Conservation (phyloP, 2,888 invertebrate genomes). For the Scotopteryx bipunctaria region DNA sequence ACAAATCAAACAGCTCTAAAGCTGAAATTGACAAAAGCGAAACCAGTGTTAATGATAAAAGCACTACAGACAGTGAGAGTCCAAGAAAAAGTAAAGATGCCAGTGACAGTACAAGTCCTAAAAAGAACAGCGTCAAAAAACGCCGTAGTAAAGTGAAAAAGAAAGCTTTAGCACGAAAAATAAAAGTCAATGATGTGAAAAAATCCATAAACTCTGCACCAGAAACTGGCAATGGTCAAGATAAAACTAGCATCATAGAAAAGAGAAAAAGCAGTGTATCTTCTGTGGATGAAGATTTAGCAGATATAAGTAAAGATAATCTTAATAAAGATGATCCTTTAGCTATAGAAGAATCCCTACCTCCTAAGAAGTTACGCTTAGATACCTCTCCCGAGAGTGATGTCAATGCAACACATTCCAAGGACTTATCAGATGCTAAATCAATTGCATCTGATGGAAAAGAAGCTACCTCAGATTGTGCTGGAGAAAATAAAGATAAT, state of each 20-base stretch:
- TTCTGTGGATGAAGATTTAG: slow-evolving; percentile 63
- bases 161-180: slow-evolving; percentile 56
- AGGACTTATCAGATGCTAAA: slow-evolving; percentile 66
- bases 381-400: slow-evolving; percentile 69
- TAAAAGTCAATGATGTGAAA: slow-evolving; percentile 57
- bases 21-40: slow-evolving; percentile 61
- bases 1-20: slow-evolving; percentile 62
- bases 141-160: slow-evolving; percentile 67
- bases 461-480: slow-evolving; percentile 14
- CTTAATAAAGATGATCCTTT: slow-evolving; percentile 54
- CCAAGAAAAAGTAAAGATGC: slow-evolving; percentile 53
- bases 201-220: slow-evolving; percentile 57
- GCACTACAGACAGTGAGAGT: slow-evolving; percentile 58
- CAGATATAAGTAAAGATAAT: slow-evolving; percentile 59
- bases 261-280: slow-evolving; percentile 76
- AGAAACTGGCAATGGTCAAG: slow-evolving; percentile 64
- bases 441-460: slow-evolving; percentile 54
- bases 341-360: slow-evolving; percentile 66
- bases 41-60: slow-evolving; percentile 62
- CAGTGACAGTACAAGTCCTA: slow-evolving; percentile 58
- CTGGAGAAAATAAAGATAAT: slow-evolving; percentile 55
- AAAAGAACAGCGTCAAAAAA: slow-evolving; percentile 65
- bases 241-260: slow-evolving; percentile 73
- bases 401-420: slow-evolving; percentile 67
- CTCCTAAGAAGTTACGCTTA: slow-evolving; percentile 71